Conservation (phyloP, 1,140 invertebrate species). For the Drosophila nannoptera region DNA sequence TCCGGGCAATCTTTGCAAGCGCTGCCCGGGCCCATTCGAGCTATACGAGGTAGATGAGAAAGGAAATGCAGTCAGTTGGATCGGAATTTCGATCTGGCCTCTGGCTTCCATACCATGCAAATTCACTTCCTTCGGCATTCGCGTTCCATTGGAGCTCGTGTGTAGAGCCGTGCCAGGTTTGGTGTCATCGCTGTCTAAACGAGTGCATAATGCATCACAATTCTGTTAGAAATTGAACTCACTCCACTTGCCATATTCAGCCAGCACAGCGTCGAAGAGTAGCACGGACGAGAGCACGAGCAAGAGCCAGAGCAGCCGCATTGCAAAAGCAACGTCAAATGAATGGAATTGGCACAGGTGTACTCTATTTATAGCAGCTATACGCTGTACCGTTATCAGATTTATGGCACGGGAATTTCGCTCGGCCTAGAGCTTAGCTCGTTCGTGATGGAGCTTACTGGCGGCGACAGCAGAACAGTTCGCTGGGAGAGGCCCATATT, state of each 20-base stretch:
- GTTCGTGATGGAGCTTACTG: no score
- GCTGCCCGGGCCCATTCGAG: no score
- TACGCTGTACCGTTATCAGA: neutral
- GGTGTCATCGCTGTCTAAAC: neutral
- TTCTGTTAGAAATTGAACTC: neutral
- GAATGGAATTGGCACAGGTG: neutral
- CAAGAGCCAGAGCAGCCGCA: neutral
- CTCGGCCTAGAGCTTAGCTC: neutral
- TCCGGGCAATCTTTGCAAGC: no score
- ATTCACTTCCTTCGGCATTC: neutral
- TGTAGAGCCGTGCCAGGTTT: neutral
- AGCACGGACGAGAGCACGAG: neutral
- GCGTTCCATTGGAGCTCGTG: neutral
- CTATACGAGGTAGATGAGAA: no score
- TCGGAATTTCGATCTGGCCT: neutral
- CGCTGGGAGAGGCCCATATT: no score
- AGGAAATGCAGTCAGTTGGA: no score
- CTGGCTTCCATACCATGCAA: neutral
- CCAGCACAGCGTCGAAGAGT: no score
- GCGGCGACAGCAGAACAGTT: no score
- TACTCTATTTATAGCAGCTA: neutral
- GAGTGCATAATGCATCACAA: no score
- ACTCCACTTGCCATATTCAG: neutral
- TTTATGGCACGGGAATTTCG: constrained; percentile 2
- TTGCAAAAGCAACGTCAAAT: neutral